phyloP scores from a whole-genome alignment of 2,888 invertebrate species.

The Ochropleura leucogaster region DNA sequence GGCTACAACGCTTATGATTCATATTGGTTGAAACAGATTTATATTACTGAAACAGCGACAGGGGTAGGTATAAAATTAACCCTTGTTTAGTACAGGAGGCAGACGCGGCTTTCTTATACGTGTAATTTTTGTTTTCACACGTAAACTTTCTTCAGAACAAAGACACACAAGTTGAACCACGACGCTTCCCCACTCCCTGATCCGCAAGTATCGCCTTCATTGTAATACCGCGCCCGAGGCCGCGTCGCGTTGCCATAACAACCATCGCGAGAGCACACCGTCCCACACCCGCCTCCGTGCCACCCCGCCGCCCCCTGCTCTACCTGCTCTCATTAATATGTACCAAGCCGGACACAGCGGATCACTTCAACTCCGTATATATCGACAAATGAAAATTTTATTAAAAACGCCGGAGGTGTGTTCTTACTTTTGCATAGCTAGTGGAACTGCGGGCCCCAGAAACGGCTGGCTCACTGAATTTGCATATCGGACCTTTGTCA shows the following conservation, averaged over 20 bases:
- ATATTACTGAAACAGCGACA: background rate
- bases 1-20: background rate
- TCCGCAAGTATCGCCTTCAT: slow-evolving; percentile 80
- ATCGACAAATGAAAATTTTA: slow-evolving; percentile 76
- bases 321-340: slow-evolving; percentile 88
- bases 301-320: slow-evolving; percentile 63
- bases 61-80: background rate
- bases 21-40: background rate
- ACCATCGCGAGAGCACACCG: slow-evolving; percentile 72
- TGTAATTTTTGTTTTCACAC: background rate
- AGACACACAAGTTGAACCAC: slow-evolving; percentile 32
- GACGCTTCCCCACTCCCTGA: slow-evolving; percentile 66
- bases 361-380: slow-evolving; percentile 76
- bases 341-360: slow-evolving; percentile 85
- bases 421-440: slow-evolving; percentile 52
- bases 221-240: slow-evolving; percentile 85
- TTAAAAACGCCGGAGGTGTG: slow-evolving; percentile 62
- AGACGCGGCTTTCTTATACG: background rate
- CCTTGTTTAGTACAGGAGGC: background rate
- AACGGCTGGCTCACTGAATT: slow-evolving; percentile 49
- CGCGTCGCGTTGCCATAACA: slow-evolving; percentile 87
- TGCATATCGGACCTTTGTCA: slow-evolving; percentile 47
- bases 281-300: slow-evolving; percentile 65
- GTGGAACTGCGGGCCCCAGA: slow-evolving; percentile 18
- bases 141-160: slow-evolving; percentile 14